Percentiles rank a stretch among this genome's conserved stretches.
Conservation (phyloP, 2,113 vertebrate genomes). For the Lampris incognitus region DNA sequence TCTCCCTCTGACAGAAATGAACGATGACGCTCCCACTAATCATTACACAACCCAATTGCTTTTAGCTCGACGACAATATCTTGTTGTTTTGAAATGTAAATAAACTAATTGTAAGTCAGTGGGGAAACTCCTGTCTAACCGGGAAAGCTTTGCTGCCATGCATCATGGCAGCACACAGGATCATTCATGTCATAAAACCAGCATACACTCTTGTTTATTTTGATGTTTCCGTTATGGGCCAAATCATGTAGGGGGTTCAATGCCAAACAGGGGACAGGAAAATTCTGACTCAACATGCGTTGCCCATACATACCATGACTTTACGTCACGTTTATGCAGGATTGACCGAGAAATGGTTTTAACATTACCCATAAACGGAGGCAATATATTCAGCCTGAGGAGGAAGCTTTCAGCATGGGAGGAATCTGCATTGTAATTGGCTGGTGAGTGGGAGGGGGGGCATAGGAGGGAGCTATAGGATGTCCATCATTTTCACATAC, state of each 20-base stretch:
- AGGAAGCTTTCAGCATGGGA: constrained; percentile 40
- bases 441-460: constrained; percentile 22
- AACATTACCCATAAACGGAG: constrained; percentile 58
- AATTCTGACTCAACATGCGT: constrained; percentile 46
- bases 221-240: constrained; percentile 63
- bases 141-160: constrained; percentile 35
- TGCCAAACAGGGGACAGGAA: constrained; percentile 55
- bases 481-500: constrained; percentile 41
- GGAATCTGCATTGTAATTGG: constrained; percentile 43
- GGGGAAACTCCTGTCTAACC: constrained; percentile 19
- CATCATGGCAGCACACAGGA: constrained; percentile 28
- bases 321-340: constrained; percentile 63
- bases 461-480: constrained; percentile 9
- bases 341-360: constrained; percentile 68
- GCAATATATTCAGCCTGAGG: constrained; percentile 52
- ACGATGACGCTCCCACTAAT: constrained; percentile 52
- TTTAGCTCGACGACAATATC: constrained; percentile 48
- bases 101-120: constrained; percentile 26
- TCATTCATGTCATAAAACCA: constrained; percentile 60
- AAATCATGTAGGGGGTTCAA: constrained; percentile 50
- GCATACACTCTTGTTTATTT: constrained; percentile 66
- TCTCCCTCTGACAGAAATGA: constrained; percentile 47
- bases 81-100: constrained; percentile 49
- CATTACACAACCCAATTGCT: constrained; percentile 59
- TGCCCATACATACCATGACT: constrained; percentile 25